Base-by-base conservation (phyloP, 2,888 invertebrate genomes). In the Steromphala cineraria region DNA sequence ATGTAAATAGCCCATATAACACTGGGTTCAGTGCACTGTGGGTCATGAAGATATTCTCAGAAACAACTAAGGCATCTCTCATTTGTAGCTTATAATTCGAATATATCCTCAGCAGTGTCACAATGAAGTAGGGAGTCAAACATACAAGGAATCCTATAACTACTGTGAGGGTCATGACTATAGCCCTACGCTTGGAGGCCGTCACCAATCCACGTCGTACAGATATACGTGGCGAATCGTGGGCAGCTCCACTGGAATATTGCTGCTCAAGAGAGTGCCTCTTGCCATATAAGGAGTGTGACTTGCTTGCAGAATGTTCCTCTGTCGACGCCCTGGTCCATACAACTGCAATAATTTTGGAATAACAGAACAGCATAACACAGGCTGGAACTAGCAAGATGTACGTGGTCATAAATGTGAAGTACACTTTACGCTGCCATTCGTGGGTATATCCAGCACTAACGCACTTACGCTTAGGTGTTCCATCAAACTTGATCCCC, bases 381-480 rank as follows among this genome's bases (percentile, higher is more conserved):
- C 89, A 84, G 0, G 93, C 90, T 1, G 94, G 94, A 13, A 94
- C 86, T 24, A 94, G 83, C 17, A 94, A 89, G 52, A 94, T 93
- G 87, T 93, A 94, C 75, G 89, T 85, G 10, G 94, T 93, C 46
- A 93, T 90, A 89, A 93, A 94, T 21, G 93, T 90, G 80, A 94
- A 93, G 87, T 94, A 94, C 7, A 93, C 85, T 84, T 94, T 94
- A 3, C 94, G 87, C 84, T 94, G 94, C 94, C 94, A 94, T 62
- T 89, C 87, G 0, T 90, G 91, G 21, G 93, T 93, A 87, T 94
- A 94, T 15, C 94, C 94, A 2, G 87, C 86, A 84, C 94, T 94
- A 74, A 87, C 85, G 84, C 94, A 94, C 77, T 89, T 85, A 80
- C 91, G 90, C n/a, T 90, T 87, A 0, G 89, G 84, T 7, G 86